Conservation (phyloP, 1,140 invertebrate species). For the Tetramorium parvispinum region DNA sequence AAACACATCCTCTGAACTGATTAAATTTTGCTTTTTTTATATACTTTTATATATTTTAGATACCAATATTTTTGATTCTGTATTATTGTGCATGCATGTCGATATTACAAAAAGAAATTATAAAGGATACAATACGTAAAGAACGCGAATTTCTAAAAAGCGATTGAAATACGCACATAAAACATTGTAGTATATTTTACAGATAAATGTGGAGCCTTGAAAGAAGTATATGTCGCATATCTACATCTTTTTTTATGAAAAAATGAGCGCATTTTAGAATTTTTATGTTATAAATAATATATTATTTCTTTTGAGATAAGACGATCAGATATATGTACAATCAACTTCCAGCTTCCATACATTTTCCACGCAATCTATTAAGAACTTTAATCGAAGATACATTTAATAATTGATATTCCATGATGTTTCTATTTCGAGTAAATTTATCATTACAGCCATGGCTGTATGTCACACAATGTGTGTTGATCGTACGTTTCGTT, state of each 20-base stretch:
- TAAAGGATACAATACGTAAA: not conserved
- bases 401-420: no score
- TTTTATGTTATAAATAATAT: not conserved
- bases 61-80: not conserved
- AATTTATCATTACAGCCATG: no score
- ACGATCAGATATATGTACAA: not conserved
- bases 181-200: slow-evolving; percentile 14
- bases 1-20: no score
- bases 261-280: not conserved
- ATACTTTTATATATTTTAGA: not conserved
- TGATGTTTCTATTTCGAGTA: no score
- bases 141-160: not conserved
- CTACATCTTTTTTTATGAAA: slow-evolving; percentile 1
- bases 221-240: not conserved
- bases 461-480: no score
- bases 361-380: not conserved
- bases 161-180: not conserved
- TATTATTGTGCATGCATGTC: not conserved
- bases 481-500: no score
- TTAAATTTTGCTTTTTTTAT: not conserved
- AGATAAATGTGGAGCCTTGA: not conserved
- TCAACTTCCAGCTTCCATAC: not conserved
- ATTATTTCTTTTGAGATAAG: not conserved
- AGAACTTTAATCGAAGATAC: not conserved
- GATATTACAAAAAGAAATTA: not conserved